Evolutionary conservation across 23 tunicate species (phyloP), one percentile per base, ranked within the genome.

Genomic region (Diplosoma virens): DNA sequence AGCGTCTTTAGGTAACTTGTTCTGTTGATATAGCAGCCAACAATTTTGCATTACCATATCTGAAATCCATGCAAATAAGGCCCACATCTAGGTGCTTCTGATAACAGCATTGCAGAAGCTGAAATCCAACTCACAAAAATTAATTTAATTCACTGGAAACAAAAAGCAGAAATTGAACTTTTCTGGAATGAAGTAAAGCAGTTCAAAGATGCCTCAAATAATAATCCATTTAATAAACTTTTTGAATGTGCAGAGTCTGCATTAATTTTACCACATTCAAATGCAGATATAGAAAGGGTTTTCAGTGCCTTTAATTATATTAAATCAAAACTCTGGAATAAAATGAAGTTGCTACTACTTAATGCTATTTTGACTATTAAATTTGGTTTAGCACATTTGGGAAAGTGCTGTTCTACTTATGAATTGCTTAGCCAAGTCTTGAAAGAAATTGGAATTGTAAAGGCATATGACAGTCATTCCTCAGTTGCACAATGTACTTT

Each of bases 231-330:
- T 56, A 21, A 18, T 16, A 25, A n/a, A 56, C 25, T 56, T 16
- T 56, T 56, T 56, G 24, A 56, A 21, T 56, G 64, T 56, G 64
- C 64, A 56, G 24, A 16, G 22, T 56, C 64, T 56, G 64, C 64
- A 18, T 21, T 56, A n/a, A 56, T 56, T 16, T 21, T 56, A 5
- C 64, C 64, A 16, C 64, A 56, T 56, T 56, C 64, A 56, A 56
- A 56, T 56, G 64, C 64, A 16, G 52, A 45, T 45, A 16, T 45
- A 9, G 52, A 45, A 45, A 11, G 52, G 16, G 11, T 45, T 9
- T 45, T 56, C 20, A 56, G 64, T 56, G 64, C 64, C 22, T 5
- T 56, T 20, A 56, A 56, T 25, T 56, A 56, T 56, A 21, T 21
- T 56, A n/a, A 56, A 56, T 56, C 64, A 21, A 56, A 56, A 21